These are phyloP conservation scores for Brachionus koreanus DNA, from an alignment of 1,140 invertebrate species.

Conservation along the genomic window DNA sequence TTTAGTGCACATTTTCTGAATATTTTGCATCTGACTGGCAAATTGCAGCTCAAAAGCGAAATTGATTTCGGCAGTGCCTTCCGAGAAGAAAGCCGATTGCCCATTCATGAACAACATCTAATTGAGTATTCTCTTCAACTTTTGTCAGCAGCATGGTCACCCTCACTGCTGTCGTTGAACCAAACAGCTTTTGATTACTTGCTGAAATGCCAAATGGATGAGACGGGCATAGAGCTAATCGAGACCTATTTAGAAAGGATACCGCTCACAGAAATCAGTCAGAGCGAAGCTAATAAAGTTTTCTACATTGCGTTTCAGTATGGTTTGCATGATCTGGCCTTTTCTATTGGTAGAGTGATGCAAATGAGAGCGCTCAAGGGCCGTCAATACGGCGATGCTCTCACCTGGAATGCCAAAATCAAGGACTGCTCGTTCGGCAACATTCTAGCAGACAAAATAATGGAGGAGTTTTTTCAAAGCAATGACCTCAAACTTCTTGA, in stretches of 20 bases:
- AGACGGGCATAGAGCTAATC: not conserved
- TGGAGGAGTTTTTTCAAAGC: conserved; percentile 15
- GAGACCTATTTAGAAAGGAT: conserved; percentile 31
- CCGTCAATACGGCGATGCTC: not conserved
- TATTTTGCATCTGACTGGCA: conserved; percentile 20
- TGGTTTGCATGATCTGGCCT: conserved; percentile 38
- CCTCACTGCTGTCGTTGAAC: not conserved
- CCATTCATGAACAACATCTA: conserved; percentile 21
- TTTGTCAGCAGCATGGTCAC: not conserved
- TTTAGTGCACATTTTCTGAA: conserved; percentile 32
- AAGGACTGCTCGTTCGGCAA: conserved; percentile 33
- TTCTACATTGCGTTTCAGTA: conserved; percentile 26
- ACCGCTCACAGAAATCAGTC: not conserved
- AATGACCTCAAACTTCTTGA: not conserved
- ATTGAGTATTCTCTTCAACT: conserved; percentile 10
- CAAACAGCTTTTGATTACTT: conserved; percentile 44
- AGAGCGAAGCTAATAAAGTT: not conserved
- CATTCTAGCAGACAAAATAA: not conserved
- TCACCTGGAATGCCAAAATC: conserved; percentile 31
- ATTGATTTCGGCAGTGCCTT: not conserved
- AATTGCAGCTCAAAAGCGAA: conserved; percentile 39
- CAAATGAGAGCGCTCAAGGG: conserved; percentile 30
- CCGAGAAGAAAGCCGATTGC: not conserved
- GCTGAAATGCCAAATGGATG: not conserved
- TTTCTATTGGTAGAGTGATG: conserved; percentile 32